Evolutionary conservation across 2,888 invertebrate genomes (phyloP), one percentile per base, ranked within the genome.

Genomic region (Hypomecis punctinalis): DNA sequence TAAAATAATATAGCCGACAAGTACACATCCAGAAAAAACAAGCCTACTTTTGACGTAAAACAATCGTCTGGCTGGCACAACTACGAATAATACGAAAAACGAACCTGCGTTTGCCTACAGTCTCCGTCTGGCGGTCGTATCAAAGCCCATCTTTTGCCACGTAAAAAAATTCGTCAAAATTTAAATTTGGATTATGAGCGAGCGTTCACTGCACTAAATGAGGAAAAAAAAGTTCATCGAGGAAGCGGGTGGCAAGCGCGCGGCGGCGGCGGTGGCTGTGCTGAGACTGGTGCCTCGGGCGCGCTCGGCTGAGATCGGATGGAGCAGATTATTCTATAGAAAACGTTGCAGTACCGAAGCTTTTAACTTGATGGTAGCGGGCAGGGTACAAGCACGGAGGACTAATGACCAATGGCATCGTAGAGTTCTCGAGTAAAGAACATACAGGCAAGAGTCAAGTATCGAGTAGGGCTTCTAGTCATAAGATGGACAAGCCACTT

Each of bases 151-250:
- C 72, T 73, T 76, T 63, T 69, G 66, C 60, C 77, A 80, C 77
- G 71, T 70, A 64, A 66, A 74, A 72, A 57, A 65, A 60, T 43
- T 5, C 73, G 69, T 74, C 58, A 67, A 66, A 39, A 53, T 48
- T 42, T 57, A 1, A 40, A 39, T 61, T 52, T 49, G 7, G 54
- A 60, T 54, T 59, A 52, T 53, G 37, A 39, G 76, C 74, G 65
- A 74, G 72, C 72, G 72, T 76, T 76, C 82, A 89, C 83, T 82
- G 80, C 83, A 88, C 86, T 81, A 71, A 79, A 70, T 70, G 66
- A 40, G 47, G 62, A 23, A 56, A 63, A 60, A 84, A 89, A 90
- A 89, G 88, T 90, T 89, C 78, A 77, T 77, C 84, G 83, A 84
- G 82, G 68, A 71, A 75, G 74, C 65, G 70, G 72, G 73, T 63